Base-by-base conservation (phyloP, 2,797 vertebrate species). In the Ctenosaura bakeri region DNA sequence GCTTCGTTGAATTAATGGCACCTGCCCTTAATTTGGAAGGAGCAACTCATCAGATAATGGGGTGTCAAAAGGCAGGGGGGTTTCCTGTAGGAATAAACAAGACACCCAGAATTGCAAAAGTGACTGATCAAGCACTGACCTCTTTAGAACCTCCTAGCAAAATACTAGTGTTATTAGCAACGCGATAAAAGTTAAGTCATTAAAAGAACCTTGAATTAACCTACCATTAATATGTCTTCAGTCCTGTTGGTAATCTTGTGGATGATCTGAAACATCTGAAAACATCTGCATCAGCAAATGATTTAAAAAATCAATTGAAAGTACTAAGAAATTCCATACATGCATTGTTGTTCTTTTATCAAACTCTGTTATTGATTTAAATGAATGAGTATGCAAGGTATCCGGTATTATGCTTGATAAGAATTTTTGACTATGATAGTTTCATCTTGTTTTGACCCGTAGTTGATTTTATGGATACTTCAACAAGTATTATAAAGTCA, bases 141-240 rank as follows among this genome's bases (percentile, higher is more conserved):
- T 4, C 26, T 50, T 64, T 77, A 46, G 24, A 32, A 38, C 3
- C 14, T 12, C 62, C 0, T 24, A 59, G 52, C 66, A 73, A 78
- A 78, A n/a, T 10, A 7, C 26, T 42, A 1, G 18, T n/a, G 3
- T 16, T 29, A 46, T 46, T 1, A 66, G 35, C 46, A 29, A 1
- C 9, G 3, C 3, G 14, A 2, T 32, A 42, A 64, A 24, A 54
- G 1, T 62, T 20, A 50, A 32, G 20, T 24, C 81, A 83, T 87
- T 79, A 94, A 93, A 90, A 2, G 1, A 90, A 88, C 18, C 76
- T 88, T 88, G 26, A 88, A 87, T 80, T 84, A 66, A 89, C 92
- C 97, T 96, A 99, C 99, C 98, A 98, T 98, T 87, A 99, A 96
- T 93, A 99, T 98, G 91, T 99, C 98, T 96, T 99, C 99, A 88